Conservation (phyloP, 1,140 invertebrate genomes). For the Drosophila tsacasi region DNA sequence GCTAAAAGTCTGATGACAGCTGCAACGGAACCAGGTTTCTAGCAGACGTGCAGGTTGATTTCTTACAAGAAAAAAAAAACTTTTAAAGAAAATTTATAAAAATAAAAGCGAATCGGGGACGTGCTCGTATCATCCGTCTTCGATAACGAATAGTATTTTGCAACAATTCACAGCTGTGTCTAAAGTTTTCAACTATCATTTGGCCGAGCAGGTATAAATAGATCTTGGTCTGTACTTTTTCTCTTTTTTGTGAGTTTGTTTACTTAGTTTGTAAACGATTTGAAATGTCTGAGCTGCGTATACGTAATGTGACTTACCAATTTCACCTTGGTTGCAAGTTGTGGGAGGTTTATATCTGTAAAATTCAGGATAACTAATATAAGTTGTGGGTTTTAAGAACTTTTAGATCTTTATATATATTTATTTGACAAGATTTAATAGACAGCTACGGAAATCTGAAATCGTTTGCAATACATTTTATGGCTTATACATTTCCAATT, state of each 20-base stretch:
- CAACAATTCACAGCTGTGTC: constrained; percentile 32
- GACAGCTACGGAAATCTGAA: too few species aligned
- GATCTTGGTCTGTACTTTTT: constrained; percentile 16
- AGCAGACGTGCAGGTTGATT: constrained; percentile 36
- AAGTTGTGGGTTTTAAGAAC: background rate
- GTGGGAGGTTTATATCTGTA: background rate
- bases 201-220: constrained; percentile 51
- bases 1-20: constrained; percentile 50
- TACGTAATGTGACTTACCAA: constrained; percentile 38
- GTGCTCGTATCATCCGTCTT: constrained; percentile 35
- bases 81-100: constrained; percentile 13
- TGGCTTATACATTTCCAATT: constrained; percentile 4
- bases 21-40: constrained; percentile 15
- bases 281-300: constrained; percentile 17
- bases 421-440: too few species aligned
- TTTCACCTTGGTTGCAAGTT: constrained; percentile 1
- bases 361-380: background rate
- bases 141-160: constrained; percentile 44
- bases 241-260: constrained; percentile 6
- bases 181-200: constrained; percentile 44
- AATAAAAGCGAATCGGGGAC: constrained; percentile 13
- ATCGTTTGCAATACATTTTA: background rate
- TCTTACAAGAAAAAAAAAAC: constrained; percentile 2
- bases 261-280: constrained; percentile 35
- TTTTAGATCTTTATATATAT: background rate